These are phyloP conservation scores for Oedothorax gibbosus DNA, from an alignment of 1,140 invertebrate species.

Conservation along the genomic window DNA sequence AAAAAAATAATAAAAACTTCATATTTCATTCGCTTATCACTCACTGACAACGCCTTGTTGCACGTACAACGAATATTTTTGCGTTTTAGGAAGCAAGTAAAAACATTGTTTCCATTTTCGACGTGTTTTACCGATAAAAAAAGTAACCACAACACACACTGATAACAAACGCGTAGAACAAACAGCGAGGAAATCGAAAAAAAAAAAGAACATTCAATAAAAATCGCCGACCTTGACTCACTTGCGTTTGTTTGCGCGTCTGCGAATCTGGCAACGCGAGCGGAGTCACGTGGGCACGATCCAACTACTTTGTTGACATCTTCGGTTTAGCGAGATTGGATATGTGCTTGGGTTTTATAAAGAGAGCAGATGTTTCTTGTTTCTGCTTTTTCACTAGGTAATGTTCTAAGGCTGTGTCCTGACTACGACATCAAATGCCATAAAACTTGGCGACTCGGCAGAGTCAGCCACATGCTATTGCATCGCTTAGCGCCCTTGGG, in stretches of 20 bases:
- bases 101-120: slow-evolving; percentile 21
- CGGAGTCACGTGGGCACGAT: slow-evolving; percentile 47
- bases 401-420: too few species aligned
- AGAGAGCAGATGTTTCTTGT: too few species aligned
- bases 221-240: slow-evolving; percentile 56
- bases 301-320: slow-evolving; percentile 60
- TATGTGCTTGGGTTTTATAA: too few species aligned
- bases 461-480: too few species aligned
- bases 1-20: too few species aligned
- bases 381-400: too few species aligned
- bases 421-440: too few species aligned
- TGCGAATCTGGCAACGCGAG: slow-evolving; percentile 43
- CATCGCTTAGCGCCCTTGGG: too few species aligned
- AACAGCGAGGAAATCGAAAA: not conserved
- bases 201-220: slow-evolving; percentile 30
- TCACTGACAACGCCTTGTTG: too few species aligned
- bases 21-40: too few species aligned
- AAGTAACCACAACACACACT: not conserved
- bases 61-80: too few species aligned
- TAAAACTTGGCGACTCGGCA: too few species aligned
- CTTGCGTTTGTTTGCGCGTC: slow-evolving; percentile 53
- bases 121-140: not conserved
- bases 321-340: not conserved
- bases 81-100: not conserved
- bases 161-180: slow-evolving; percentile 24